These are phyloP conservation scores for Cranoglanis bouderius DNA, from an alignment of 2,113 vertebrate genomes.

Conservation along the genomic window DNA sequence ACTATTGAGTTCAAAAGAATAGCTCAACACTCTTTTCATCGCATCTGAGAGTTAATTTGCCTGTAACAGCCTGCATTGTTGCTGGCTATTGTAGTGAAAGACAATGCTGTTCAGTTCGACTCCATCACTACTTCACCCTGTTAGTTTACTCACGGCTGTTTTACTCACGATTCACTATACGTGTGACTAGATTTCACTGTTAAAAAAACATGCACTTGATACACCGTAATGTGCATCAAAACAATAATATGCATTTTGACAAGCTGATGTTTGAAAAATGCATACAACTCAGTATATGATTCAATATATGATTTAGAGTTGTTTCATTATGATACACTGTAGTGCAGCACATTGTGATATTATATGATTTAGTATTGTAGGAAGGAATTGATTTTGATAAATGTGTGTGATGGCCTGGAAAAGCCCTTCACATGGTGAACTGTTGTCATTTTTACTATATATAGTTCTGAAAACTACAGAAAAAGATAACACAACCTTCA, in stretches of 20 bases:
- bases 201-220: background rate
- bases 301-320: background rate
- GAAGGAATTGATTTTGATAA: background rate
- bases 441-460: background rate
- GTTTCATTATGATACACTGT: background rate
- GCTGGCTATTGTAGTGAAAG: slow-evolving; percentile 26
- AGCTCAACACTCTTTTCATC: background rate
- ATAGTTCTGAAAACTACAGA: too few relatives aligned
- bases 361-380: background rate
- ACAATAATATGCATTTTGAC: background rate
- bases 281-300: background rate
- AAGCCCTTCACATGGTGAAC: background rate
- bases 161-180: background rate
- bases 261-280: background rate
- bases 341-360: background rate
- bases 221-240: background rate
- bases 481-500: background rate
- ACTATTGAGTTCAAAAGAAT: background rate
- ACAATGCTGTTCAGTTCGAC: slow-evolving; percentile 20
- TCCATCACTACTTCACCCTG: background rate
- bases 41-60: slow-evolving; percentile 21
- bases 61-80: slow-evolving; percentile 5
- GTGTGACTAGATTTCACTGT: background rate
- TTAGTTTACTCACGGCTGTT: background rate
- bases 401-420: background rate